These are phyloP conservation scores for Brachyalestes nurse DNA, from an alignment of 2,797 vertebrate genomes.

Conservation along the genomic window DNA sequence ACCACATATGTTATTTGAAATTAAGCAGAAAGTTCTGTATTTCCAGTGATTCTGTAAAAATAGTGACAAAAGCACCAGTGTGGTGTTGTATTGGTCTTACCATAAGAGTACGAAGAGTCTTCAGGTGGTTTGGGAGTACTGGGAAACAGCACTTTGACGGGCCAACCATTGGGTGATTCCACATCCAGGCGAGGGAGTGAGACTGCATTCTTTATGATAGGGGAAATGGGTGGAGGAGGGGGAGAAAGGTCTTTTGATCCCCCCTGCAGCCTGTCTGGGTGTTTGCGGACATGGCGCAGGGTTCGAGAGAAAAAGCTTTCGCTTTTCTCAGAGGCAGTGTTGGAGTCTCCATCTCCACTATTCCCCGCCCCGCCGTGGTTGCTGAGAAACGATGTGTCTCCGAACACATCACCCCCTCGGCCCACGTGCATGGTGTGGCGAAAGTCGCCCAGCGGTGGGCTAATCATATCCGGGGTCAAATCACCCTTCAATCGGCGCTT, in stretches of 20 bases:
- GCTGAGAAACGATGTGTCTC: slow-evolving; percentile 97
- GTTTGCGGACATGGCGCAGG: slow-evolving; percentile 84
- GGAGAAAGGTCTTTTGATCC: slow-evolving; percentile 75
- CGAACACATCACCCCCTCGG: slow-evolving; percentile 92
- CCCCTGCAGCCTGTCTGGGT: slow-evolving; percentile 72
- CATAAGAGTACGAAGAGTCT: slow-evolving; percentile 81
- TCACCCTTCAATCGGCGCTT: slow-evolving; percentile 85
- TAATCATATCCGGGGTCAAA: slow-evolving; percentile 95
- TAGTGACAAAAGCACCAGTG: not conserved
- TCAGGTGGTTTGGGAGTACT: slow-evolving; percentile 74
- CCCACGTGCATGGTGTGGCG: slow-evolving; percentile 99
- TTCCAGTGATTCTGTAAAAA: not conserved
- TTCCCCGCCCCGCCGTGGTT: slow-evolving; percentile 84
- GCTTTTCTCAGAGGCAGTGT: slow-evolving; percentile 73
- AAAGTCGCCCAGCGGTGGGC: slow-evolving; percentile 93
- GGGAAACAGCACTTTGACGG: slow-evolving; percentile 83
- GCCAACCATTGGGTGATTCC: slow-evolving; percentile 76
- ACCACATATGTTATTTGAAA: not conserved
- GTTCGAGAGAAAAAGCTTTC: slow-evolving; percentile 88
- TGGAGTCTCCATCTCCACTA: slow-evolving; percentile 54
- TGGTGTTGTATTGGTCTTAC: slow-evolving; percentile 72
- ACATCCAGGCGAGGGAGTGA: slow-evolving; percentile 90
- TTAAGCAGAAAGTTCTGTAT: not conserved
- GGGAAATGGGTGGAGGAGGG: slow-evolving; percentile 84
- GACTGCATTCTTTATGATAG: slow-evolving; percentile 96